Evolutionary conservation across 2,888 invertebrate genomes (phyloP).

Genomic region (Cerastoderma edule): DNA sequence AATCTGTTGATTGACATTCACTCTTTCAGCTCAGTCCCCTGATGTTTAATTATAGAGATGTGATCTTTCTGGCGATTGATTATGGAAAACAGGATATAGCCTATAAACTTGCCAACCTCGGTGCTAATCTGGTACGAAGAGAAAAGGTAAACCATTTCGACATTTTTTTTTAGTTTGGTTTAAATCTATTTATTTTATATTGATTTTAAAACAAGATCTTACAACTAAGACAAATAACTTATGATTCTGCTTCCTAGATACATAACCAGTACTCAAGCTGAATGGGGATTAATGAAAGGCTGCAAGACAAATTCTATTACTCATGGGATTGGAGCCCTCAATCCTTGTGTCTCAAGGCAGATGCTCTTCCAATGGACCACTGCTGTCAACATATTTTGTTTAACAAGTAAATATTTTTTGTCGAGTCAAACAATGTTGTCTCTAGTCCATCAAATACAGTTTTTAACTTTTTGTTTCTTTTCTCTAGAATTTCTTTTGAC

Average conservation of each 20-base stretch:
- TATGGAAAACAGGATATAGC: conserved; percentile 74
- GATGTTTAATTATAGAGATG: conserved; percentile 72
- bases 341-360: too few relatives aligned
- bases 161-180: neutral
- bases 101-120: conserved; percentile 68
- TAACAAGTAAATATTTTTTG: too few relatives aligned
- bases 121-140: conserved; percentile 67
- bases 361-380: too few relatives aligned
- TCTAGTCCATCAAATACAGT: too few relatives aligned
- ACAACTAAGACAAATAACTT: too few relatives aligned
- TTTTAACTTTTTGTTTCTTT: neutral
- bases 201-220: neutral
- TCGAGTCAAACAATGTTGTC: too few relatives aligned
- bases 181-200: neutral
- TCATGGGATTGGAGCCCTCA: too few relatives aligned
- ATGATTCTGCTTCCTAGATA: too few relatives aligned
- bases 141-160: conserved; percentile 71
- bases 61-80: conserved; percentile 77
- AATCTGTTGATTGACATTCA: too few relatives aligned
- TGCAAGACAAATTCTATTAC: too few relatives aligned
- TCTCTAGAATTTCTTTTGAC: neutral
- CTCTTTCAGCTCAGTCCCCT: conserved; percentile 71
- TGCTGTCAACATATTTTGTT: neutral
- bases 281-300: too few relatives aligned
- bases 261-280: too few relatives aligned